Percentiles rank a stretch among this genome's conserved stretches.
These are phyloP conservation scores for Propithecus perrieri DNA, from an alignment of 2,797 vertebrate species.

Conservation along the genomic window DNA sequence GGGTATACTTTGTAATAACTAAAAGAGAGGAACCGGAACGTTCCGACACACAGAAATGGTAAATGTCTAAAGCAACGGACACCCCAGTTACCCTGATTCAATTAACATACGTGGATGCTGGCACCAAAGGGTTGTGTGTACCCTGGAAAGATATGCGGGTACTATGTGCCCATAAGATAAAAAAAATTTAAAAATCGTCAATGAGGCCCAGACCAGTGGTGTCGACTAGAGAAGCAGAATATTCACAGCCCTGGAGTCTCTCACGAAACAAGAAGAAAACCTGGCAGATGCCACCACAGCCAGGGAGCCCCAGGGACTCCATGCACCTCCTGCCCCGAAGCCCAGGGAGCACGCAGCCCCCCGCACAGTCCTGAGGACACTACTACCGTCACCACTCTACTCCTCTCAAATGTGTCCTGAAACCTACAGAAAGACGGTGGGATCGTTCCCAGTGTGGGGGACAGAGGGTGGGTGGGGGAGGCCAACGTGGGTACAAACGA, in stretches of 20 bases:
- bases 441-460: rapidly evolving
- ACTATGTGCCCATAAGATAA: not conserved
- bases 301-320: not conserved
- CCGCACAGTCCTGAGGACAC: rapidly evolving
- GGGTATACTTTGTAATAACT: not conserved
- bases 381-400: not conserved
- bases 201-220: not conserved
- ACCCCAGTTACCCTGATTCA: not conserved
- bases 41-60: not conserved
- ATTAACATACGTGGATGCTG: not conserved
- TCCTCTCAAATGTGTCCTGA: not conserved
- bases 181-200: not conserved
- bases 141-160: not conserved
- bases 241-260: not conserved
- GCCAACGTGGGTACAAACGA: not conserved
- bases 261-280: not conserved
- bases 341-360: rapidly evolving
- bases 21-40: not conserved
- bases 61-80: not conserved
- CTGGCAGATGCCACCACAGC: not conserved
- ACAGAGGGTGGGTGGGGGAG: too few species aligned
- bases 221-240: not conserved
- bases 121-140: not conserved
- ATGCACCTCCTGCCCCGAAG: rapidly evolving
- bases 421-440: not conserved